Percentiles rank a stretch among this genome's conserved stretches.
These are phyloP conservation scores for Apamea epomidion DNA, from an alignment of 2,888 invertebrate species.

Conservation along the genomic window DNA sequence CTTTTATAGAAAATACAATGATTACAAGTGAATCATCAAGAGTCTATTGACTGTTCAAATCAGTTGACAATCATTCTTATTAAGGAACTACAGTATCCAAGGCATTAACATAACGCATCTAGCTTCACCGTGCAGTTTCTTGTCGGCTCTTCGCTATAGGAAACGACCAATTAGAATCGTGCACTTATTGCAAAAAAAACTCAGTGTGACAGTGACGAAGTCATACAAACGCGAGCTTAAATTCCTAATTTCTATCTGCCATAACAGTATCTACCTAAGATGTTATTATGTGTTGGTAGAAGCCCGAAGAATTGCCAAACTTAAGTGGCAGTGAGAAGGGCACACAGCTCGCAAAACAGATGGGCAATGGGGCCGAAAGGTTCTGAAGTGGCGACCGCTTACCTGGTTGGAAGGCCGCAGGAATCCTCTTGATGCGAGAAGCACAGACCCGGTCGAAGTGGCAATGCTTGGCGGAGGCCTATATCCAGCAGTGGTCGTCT, in stretches of 20 bases:
- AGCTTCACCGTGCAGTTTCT: not conserved
- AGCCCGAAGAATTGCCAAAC: too few species aligned
- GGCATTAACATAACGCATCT: not conserved
- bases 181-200: not conserved
- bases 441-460: not conserved
- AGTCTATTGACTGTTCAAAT: not conserved
- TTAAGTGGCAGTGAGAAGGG: too few species aligned
- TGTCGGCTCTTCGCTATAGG: not conserved
- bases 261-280: not conserved
- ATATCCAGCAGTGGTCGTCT: not conserved
- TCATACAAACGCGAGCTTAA: not conserved
- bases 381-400: too few species aligned
- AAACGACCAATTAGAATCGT: not conserved
- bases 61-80: not conserved
- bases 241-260: not conserved
- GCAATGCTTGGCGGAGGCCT: not conserved
- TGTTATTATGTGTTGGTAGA: not conserved
- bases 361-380: too few species aligned
- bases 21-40: constrained; percentile 14
- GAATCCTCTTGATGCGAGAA: not conserved
- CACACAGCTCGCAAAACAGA: too few species aligned
- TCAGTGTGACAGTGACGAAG: not conserved
- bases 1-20: constrained; percentile 10
- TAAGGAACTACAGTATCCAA: not conserved
- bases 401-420: too few species aligned